Evolutionary conservation across 2,888 invertebrate species (phyloP).

Genomic region (Synergus gifuensis): DNA sequence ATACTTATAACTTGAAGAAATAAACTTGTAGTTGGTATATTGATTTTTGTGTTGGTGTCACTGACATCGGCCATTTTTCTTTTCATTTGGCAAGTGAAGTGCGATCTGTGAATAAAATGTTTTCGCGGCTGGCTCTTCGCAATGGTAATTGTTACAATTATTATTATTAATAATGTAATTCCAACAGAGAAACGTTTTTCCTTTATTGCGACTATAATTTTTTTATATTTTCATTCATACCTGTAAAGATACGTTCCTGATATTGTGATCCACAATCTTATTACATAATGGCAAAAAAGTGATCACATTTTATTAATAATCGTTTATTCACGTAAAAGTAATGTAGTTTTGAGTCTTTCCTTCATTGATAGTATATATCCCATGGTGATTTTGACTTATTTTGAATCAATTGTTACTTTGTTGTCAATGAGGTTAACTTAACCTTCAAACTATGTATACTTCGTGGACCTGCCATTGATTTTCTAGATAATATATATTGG

Average conservation of each 20-base stretch:
- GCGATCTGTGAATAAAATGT: conserved; percentile 61
- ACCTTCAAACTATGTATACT: conserved; percentile 1
- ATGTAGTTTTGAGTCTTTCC: not conserved
- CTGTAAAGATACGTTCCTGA: conserved; percentile 48
- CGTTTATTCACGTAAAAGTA: not conserved
- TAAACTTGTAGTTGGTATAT: not conserved
- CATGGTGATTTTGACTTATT: not conserved
- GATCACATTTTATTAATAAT: conserved; percentile 28
- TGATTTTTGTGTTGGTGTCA: not conserved
- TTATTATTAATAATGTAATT: not conserved
- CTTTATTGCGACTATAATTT: not conserved
- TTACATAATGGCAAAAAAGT: conserved; percentile 33
- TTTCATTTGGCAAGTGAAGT: conserved; percentile 40
- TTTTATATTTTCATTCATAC: conserved; percentile 45
- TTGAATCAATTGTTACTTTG: not conserved
- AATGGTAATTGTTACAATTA: conserved; percentile 63
- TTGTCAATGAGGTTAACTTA: conserved; percentile 8
- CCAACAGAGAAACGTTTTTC: not conserved
- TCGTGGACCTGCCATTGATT: not conserved
- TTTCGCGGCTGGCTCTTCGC: conserved; percentile 70
- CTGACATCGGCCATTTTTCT: conserved; percentile 26
- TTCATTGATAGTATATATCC: not conserved
- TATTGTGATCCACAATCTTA: conserved; percentile 65
- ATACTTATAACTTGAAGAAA: not conserved
- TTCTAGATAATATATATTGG: not conserved